A percentile compares a stretch with the other conserved stretches of the same genome.
These are phyloP conservation scores for Procambarus virginalis DNA, from an alignment of 1,140 invertebrate species.

Conservation along the genomic window DNA sequence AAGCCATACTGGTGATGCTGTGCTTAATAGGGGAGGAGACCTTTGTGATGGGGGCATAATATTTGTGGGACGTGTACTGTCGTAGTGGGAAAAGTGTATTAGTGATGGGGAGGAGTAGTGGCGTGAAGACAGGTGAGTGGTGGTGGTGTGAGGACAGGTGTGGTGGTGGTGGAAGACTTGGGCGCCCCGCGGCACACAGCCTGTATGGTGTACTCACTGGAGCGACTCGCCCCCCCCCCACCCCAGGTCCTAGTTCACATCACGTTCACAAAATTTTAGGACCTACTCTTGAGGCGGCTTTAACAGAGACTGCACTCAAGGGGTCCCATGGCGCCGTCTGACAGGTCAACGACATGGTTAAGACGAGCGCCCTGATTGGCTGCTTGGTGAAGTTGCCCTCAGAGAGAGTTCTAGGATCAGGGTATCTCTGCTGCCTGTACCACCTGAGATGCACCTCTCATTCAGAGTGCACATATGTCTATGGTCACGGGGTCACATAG, in stretches of 20 bases:
- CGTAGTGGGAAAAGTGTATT: no score
- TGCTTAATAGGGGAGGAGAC: no score
- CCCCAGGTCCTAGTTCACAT: not conserved
- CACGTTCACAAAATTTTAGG: not conserved
- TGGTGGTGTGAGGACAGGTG: not conserved
- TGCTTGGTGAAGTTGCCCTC: not conserved
- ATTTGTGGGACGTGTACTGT: no score
- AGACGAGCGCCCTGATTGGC: not conserved
- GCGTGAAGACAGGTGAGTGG: not conserved
- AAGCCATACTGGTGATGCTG: no score
- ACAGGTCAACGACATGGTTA: not conserved
- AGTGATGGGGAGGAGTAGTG: no score
- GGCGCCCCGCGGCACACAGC: not conserved
- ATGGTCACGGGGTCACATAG: no score
- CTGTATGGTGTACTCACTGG: not conserved
- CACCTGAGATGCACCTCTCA: not conserved
- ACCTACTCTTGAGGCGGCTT: conserved; percentile 3
- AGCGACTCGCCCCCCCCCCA: not conserved
- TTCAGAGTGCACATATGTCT: no score
- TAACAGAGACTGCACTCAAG: conserved; percentile 1
- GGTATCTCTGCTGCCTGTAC: not conserved
- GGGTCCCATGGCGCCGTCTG: not conserved
- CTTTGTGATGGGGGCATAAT: no score
- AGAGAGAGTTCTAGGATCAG: conserved; percentile 2
- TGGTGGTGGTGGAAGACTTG: not conserved